A percentile compares a stretch with the other conserved stretches of the same genome.
Evolutionary conservation across 2,888 invertebrate species (phyloP).

Genomic region (Eilema sororculum): DNA sequence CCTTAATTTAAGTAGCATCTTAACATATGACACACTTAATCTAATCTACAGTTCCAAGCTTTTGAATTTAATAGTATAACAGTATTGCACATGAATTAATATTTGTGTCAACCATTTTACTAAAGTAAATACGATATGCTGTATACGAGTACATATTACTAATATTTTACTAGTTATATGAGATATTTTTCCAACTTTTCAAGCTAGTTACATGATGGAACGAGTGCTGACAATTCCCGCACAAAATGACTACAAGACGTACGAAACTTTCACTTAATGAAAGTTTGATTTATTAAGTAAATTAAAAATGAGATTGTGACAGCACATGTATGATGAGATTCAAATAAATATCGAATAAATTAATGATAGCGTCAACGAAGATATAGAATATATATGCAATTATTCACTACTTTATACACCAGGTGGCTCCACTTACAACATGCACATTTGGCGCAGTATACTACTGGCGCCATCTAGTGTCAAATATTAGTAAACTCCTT

Average conservation of each 20-base stretch:
- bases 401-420: no score
- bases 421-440: background rate
- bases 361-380: background rate
- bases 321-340: background rate
- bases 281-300: no score
- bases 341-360: background rate
- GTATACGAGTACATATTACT: slow-evolving; percentile 51
- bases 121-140: slow-evolving; percentile 65
- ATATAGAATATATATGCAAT: background rate
- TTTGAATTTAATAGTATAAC: slow-evolving; percentile 19
- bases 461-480: background rate
- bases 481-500: background rate
- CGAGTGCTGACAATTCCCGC: slow-evolving; percentile 38
- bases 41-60: slow-evolving; percentile 23
- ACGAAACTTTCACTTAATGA: slow-evolving; percentile 17
- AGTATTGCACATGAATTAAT: slow-evolving; percentile 30
- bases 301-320: background rate
- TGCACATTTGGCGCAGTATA: background rate
- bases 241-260: slow-evolving; percentile 41
- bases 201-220: slow-evolving; percentile 55
- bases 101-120: slow-evolving; percentile 23
- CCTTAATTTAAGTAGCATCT: background rate
- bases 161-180: slow-evolving; percentile 43
- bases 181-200: slow-evolving; percentile 43
- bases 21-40: background rate